A percentile compares a stretch with the other conserved stretches of the same genome.
phyloP scores from a whole-genome alignment of 2,797 vertebrate genomes.

The Micromesistius poutassou region DNA sequence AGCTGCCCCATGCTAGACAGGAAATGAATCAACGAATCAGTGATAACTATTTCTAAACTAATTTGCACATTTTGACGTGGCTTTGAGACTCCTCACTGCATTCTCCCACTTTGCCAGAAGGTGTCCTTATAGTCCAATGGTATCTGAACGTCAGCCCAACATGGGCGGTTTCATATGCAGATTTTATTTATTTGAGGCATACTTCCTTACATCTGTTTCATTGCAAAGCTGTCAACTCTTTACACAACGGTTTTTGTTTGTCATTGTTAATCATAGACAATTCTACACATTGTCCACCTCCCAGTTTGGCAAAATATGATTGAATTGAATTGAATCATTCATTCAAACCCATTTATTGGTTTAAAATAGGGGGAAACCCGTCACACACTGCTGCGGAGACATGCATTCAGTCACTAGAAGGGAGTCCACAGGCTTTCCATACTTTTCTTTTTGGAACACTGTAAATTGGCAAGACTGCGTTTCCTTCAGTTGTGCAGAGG shows the following conservation, averaged over 20 bases:
- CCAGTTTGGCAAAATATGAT: not conserved
- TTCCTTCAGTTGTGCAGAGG: not conserved
- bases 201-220: not conserved
- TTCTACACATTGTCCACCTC: not conserved
- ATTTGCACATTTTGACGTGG: not conserved
- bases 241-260: too few species aligned
- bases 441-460: too few species aligned
- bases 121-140: not conserved
- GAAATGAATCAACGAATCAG: not conserved
- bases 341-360: too few species aligned
- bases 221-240: not conserved
- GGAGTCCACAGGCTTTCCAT: not conserved
- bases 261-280: too few species aligned
- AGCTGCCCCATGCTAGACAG: not conserved
- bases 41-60: not conserved
- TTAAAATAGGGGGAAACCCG: too few species aligned
- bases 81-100: not conserved
- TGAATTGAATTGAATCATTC: not conserved
- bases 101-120: not conserved
- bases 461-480: too few species aligned
- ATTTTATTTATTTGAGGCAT: not conserved
- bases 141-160: not conserved
- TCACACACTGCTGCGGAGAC: too few species aligned
- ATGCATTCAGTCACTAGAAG: not conserved
- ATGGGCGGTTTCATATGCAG: not conserved